Evolutionary conservation across 1,140 invertebrate genomes (phyloP).

Genomic region (Rhyzopertha dominica): DNA sequence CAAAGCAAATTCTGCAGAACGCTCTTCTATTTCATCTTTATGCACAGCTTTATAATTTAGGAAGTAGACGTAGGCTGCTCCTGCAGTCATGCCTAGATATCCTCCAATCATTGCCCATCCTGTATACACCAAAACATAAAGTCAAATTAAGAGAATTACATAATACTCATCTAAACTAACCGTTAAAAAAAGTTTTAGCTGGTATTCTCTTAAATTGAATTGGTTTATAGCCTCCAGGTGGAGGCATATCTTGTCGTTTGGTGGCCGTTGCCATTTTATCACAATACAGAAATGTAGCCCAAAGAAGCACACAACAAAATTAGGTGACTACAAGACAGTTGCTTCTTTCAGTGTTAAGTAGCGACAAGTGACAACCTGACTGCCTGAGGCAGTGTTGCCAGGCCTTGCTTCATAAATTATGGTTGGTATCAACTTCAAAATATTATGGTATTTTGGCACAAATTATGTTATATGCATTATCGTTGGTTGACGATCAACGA

Average conservation of each 20-base stretch:
- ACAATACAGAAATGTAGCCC: not conserved
- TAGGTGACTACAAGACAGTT: no score
- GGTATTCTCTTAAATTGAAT: constrained; percentile 68
- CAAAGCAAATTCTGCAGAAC: constrained; percentile 67
- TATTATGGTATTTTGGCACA: no score
- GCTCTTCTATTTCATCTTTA: constrained; percentile 63
- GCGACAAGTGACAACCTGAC: no score
- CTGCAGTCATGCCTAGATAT: constrained; percentile 56
- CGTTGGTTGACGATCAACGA: no score
- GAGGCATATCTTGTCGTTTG: constrained; percentile 77
- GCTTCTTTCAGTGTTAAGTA: no score
- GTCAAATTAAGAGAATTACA: not conserved
- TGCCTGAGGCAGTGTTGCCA: no score
- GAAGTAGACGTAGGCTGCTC: constrained; percentile 55
- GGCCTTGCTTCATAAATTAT: no score
- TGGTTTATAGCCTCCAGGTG: constrained; percentile 72
- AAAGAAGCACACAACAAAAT: no score
- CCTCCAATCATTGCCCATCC: constrained; percentile 55
- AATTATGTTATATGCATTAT: no score
- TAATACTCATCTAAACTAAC: constrained; percentile 46
- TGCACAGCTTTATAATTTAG: constrained; percentile 50
- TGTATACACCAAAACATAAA: constrained; percentile 39
- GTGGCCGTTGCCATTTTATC: constrained; percentile 21
- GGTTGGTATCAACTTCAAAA: no score
- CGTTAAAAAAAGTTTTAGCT: constrained; percentile 61